Evolutionary conservation across 2,888 invertebrate species (phyloP), one percentile per base, ranked within the genome.

Genomic region (Ormyrus thymus): DNA sequence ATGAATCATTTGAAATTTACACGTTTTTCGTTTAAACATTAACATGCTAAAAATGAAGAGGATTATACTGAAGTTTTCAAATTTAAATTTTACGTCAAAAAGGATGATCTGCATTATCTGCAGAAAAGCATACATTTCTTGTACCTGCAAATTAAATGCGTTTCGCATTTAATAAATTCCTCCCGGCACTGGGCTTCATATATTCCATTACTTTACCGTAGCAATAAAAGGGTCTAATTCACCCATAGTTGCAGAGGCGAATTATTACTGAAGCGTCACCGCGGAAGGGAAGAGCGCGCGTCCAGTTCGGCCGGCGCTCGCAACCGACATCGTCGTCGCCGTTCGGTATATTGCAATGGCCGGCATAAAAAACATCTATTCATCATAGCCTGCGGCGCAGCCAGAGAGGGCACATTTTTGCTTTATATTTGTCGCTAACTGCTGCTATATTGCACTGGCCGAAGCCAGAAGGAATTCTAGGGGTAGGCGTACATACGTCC

Each of bases 301-400:
- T 29, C 29, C 8, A 69, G 13, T 56, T 7, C 10, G 2, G 11
- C 6, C 11, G 8, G 6, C 29, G 11, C 56, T 13, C 7, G 56
- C 45, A 8, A 29, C 0, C n/a, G 11, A 11, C 11, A 48, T 10
- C 46, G 56, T 56, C 29, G 68, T 29, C 59, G 55, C 56, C 50
- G 71, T 71, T 58, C 53, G 58, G 51, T 59, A 77, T 77, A 77
- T 65, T 77, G 78, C 62, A 13, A 61, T 46, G 56, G 56, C 13
- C 64, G 64, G 69, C 68, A 76, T 79, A 79, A 79, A 79, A 79
- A 79, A 79, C 76, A 72, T 77, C 80, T 77, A 80, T 80, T 80
- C 74, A 77, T 80, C 77, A 80, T 80, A 56, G 74, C 76, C 72
- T 56, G 71, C 69, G 74, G 78, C 9, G 9, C 11, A 8, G 43